phyloP scores from a whole-genome alignment of 2,888 invertebrate species.

The Drosophila mimetica region DNA sequence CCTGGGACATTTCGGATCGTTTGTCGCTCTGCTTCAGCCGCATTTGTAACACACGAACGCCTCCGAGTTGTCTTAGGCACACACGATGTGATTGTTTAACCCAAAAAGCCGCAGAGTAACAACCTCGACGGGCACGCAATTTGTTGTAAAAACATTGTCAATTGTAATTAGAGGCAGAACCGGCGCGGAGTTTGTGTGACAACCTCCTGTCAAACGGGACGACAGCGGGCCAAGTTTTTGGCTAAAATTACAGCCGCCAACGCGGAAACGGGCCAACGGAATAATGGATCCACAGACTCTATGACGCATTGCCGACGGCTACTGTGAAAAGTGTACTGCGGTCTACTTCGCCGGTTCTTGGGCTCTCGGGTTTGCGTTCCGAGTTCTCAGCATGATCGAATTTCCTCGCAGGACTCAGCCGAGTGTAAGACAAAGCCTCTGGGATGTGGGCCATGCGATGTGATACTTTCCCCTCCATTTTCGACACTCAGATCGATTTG shows the following conservation, averaged over 20 bases:
- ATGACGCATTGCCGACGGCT: constrained; percentile 72
- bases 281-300: constrained; percentile 16
- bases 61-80: constrained; percentile 66
- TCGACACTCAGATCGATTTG: constrained; percentile 47
- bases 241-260: constrained; percentile 70
- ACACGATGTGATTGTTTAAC: constrained; percentile 77
- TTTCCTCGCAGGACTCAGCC: constrained; percentile 61
- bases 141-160: constrained; percentile 80
- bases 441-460: constrained; percentile 54
- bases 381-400: constrained; percentile 63
- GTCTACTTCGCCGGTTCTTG: constrained; percentile 37
- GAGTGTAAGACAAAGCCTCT: constrained; percentile 63
- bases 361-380: constrained; percentile 48
- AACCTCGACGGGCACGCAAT: constrained; percentile 65
- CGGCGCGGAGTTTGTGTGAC: constrained; percentile 62
- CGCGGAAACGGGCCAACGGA: constrained; percentile 10
- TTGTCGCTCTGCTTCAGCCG: constrained; percentile 52
- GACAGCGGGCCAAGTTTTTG: constrained; percentile 48
- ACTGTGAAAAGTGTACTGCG: constrained; percentile 55
- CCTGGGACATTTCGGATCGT: constrained; percentile 16
- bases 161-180: constrained; percentile 66
- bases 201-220: constrained; percentile 65
- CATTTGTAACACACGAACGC: constrained; percentile 79
- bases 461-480: constrained; percentile 49
- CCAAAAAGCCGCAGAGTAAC: constrained; percentile 58